Conservation (phyloP, 2,797 vertebrate genomes). For the Emys orbicularis region DNA sequence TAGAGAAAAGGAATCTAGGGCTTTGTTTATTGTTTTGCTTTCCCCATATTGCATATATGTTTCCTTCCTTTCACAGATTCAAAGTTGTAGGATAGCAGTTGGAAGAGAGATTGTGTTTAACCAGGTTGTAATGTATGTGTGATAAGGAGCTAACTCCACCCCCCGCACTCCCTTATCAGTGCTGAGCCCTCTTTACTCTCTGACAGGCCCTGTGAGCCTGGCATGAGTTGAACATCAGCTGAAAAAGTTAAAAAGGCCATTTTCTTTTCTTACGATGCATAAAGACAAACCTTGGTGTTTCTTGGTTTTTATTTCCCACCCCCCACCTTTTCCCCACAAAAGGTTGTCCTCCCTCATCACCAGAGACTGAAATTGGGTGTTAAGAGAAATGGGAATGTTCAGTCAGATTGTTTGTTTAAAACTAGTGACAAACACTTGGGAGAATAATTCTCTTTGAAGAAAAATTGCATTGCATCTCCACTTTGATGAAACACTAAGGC, state of each 20-base stretch:
- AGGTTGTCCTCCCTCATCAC: neutral
- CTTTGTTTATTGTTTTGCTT: too few relatives aligned
- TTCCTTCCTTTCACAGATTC: neutral
- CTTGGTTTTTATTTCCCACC: neutral
- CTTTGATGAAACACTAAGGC: neutral
- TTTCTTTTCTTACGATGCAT: too few relatives aligned
- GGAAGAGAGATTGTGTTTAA: neutral
- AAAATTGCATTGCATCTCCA: neutral
- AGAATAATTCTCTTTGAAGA: neutral
- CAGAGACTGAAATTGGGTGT: neutral
- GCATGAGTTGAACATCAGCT: neutral
- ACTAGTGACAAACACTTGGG: accelerated
- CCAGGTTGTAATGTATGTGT: neutral
- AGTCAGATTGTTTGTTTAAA: neutral
- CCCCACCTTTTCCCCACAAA: neutral
- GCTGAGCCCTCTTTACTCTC: neutral
- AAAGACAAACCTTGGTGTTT: neutral
- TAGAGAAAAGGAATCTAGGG: neutral
- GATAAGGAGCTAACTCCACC: neutral
- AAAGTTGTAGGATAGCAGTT: too few relatives aligned
- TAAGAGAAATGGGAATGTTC: neutral
- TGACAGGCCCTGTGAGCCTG: too few relatives aligned
- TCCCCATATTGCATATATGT: neutral
- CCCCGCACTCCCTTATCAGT: neutral
- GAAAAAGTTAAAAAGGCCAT: too few relatives aligned